Percentiles rank a stretch among this genome's conserved stretches.
Conservation (phyloP, 1,140 invertebrate genomes). For the Papilio dardanus region DNA sequence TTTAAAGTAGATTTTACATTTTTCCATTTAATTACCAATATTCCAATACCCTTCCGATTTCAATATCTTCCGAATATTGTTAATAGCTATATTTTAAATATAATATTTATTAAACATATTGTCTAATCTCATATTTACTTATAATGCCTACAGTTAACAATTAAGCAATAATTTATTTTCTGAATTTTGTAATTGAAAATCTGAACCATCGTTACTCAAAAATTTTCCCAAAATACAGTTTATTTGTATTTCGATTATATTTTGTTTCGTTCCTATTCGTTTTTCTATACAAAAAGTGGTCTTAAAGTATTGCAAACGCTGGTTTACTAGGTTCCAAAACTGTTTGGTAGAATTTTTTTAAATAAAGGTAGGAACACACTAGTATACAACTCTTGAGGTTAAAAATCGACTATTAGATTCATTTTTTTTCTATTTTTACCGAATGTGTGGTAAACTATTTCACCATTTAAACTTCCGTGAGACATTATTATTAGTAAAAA, state of each 20-base stretch:
- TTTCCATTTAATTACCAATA: background rate
- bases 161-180: slow-evolving; percentile 13
- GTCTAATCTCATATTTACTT: background rate
- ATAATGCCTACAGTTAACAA: background rate
- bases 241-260: background rate
- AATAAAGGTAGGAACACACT: background rate
- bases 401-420: no score
- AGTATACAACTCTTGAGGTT: no score
- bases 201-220: background rate
- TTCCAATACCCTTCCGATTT: slow-evolving; percentile 17
- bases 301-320: background rate
- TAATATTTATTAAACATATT: slow-evolving; percentile 18
- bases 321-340: background rate
- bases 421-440: no score
- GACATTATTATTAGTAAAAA: no score
- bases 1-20: background rate
- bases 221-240: background rate
- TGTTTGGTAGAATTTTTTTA: background rate
- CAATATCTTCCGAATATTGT: slow-evolving; percentile 26
- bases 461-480: no score
- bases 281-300: no score
- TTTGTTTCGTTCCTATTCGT: no score
- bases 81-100: slow-evolving; percentile 18
- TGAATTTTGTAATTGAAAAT: background rate
- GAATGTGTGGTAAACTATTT: no score